Evolutionary conservation across 2,113 vertebrate species (phyloP).

Genomic region (Ifrita kowaldi): DNA sequence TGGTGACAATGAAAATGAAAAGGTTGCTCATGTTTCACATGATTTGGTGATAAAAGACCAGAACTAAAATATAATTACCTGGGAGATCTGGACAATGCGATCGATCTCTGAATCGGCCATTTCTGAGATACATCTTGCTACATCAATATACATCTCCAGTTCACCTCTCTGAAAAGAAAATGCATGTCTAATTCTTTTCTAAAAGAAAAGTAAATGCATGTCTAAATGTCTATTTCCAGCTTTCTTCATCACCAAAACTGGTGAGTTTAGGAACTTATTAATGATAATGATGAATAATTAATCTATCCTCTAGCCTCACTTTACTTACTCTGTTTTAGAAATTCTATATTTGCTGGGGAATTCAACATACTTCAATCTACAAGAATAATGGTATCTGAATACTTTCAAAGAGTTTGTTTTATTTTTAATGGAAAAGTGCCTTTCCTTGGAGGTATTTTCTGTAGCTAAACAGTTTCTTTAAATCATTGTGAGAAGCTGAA

Average conservation of each 20-base stretch:
- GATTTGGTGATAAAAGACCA: neutral
- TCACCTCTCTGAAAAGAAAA: conserved; percentile 74
- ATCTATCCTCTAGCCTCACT: neutral
- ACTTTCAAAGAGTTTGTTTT: neutral
- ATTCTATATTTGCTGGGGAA: neutral
- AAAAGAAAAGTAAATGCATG: neutral
- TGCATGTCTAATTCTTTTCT: neutral
- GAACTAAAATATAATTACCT: conserved; percentile 74
- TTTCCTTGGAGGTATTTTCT: neutral
- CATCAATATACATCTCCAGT: conserved; percentile 77
- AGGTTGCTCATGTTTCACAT: neutral
- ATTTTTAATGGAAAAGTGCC: neutral
- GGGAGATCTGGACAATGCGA: conserved; percentile 72
- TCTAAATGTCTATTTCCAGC: neutral
- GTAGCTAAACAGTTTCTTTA: neutral
- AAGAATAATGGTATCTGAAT: neutral
- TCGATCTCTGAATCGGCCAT: conserved; percentile 82
- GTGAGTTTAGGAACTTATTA: neutral
- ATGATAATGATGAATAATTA: neutral
- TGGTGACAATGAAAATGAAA: neutral
- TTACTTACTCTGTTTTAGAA: neutral
- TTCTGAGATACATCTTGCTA: conserved; percentile 88
- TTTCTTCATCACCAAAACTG: neutral
- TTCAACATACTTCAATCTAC: neutral
- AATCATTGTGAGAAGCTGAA: neutral